Evolutionary conservation across 64 coral and sea anemone genomes (phyloP).

Genomic region (Actinia tenebrosa): DNA sequence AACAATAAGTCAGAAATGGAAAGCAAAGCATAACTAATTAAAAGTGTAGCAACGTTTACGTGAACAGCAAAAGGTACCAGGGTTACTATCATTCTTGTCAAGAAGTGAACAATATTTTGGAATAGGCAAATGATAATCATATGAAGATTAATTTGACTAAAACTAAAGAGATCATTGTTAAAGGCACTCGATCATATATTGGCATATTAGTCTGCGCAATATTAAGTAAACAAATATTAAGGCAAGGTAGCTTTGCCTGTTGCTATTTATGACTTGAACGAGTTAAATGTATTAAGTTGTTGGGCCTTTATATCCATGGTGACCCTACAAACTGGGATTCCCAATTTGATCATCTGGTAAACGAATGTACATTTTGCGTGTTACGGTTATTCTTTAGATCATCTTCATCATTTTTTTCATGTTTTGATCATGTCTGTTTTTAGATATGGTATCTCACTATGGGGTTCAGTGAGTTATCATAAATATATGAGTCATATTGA

Average conservation of each 20-base stretch:
- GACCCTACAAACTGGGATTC: constrained; percentile 1
- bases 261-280: not conserved
- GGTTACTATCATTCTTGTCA: not conserved
- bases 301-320: not conserved
- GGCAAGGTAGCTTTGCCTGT: not conserved
- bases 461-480: not conserved
- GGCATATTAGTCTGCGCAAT: too few relatives aligned
- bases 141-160: not conserved
- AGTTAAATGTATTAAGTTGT: not conserved
- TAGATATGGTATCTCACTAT: not conserved
- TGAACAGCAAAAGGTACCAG: too few relatives aligned
- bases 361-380: not conserved
- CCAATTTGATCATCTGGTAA: not conserved
- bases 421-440: not conserved
- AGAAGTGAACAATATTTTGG: not conserved
- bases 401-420: not conserved
- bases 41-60: too few relatives aligned
- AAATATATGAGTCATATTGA: not conserved
- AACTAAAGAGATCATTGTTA: not conserved
- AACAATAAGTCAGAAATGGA: too few relatives aligned
- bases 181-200: not conserved
- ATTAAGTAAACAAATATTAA: too few relatives aligned
- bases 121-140: not conserved
- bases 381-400: not conserved
- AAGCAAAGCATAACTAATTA: too few relatives aligned